Evolutionary conservation across 2,113 vertebrate genomes (phyloP).

Genomic region (Spheniscus mendiculus): DNA sequence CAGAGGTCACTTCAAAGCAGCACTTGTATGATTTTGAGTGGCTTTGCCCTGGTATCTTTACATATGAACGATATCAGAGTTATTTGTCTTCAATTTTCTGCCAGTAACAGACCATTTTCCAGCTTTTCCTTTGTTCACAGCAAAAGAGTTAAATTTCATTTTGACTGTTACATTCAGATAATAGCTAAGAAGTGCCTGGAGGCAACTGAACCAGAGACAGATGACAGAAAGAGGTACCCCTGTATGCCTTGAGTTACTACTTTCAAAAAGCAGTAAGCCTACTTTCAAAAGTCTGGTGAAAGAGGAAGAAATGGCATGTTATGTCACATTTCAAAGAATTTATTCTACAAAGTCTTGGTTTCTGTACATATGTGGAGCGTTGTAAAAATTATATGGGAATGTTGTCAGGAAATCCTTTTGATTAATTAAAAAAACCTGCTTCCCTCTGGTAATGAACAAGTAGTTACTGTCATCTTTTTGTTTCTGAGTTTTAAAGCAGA

Average conservation of each 20-base stretch:
- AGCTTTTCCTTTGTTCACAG: background rate
- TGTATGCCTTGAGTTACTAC: background rate
- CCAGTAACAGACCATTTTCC: background rate
- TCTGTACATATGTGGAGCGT: background rate
- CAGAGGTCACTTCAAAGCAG: background rate
- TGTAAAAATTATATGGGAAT: background rate
- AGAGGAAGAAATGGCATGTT: background rate
- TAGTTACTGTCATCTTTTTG: background rate
- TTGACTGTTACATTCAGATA: background rate
- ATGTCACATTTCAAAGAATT: background rate
- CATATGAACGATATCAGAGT: background rate
- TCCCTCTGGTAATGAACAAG: background rate
- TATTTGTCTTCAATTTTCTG: conserved; percentile 2
- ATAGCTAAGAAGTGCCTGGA: background rate
- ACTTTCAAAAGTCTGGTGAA: background rate
- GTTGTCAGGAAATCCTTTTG: background rate
- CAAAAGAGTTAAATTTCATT: background rate
- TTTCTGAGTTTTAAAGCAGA: background rate
- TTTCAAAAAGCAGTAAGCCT: background rate
- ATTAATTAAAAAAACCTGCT: background rate
- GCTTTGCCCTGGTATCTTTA: background rate
- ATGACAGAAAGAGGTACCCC: background rate
- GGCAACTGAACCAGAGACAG: background rate
- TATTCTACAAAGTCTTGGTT: background rate
- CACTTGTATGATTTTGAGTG: background rate